Evolutionary conservation across 1,140 invertebrate genomes (phyloP).

Genomic region (Neotoxoptera formosana): DNA sequence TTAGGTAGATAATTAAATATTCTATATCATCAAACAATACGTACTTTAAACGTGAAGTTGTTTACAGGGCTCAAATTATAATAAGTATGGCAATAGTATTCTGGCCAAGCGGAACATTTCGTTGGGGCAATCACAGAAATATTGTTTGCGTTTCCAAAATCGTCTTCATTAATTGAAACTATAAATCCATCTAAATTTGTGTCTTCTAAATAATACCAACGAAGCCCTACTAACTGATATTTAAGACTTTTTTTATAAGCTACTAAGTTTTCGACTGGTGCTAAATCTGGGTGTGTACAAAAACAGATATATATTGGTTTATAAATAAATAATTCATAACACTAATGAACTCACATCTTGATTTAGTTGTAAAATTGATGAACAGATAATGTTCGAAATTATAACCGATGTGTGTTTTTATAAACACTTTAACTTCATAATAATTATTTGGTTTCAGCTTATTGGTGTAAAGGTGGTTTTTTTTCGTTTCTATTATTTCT

Average conservation of each 20-base stretch:
- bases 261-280: background rate
- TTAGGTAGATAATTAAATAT: background rate
- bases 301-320: background rate
- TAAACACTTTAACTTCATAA: constrained; percentile 18
- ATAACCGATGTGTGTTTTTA: background rate
- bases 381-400: background rate
- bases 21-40: background rate
- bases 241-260: constrained; percentile 41
- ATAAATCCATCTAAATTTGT: constrained; percentile 6
- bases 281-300: background rate
- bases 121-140: background rate
- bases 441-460: background rate
- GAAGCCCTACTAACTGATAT: background rate
- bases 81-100: constrained; percentile 21
- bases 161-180: background rate
- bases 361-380: background rate
- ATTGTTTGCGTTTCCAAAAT: background rate
- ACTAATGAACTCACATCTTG: background rate
- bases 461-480: background rate
- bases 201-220: constrained; percentile 13
- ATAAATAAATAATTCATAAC: too few relatives aligned
- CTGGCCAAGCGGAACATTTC: constrained; percentile 6
- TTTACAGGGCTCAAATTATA: background rate
- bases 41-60: constrained; percentile 14
- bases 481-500: background rate